These are phyloP conservation scores for Tupiocoris notatus DNA, from an alignment of 2,888 invertebrate genomes.

Conservation along the genomic window DNA sequence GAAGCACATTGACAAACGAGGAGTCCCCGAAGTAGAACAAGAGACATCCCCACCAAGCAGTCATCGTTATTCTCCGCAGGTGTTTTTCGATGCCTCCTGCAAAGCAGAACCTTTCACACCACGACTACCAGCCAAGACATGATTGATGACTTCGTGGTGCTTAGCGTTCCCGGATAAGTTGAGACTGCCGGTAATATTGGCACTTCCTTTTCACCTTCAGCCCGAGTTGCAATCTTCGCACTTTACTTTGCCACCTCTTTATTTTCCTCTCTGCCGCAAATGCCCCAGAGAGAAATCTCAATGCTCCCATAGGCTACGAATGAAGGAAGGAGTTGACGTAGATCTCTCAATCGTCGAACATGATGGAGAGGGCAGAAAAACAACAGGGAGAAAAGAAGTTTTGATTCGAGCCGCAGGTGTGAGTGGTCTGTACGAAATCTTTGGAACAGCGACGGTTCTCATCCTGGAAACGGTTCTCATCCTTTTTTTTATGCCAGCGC, in stretches of 20 bases:
- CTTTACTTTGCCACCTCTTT: background rate
- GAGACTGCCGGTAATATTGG: conserved; percentile 35
- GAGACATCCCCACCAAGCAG: conserved; percentile 6
- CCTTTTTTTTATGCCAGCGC: too few species aligned
- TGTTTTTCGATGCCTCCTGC: background rate
- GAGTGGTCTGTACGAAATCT: background rate
- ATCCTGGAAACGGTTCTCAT: too few species aligned
- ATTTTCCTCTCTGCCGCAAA: background rate
- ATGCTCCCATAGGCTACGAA: background rate
- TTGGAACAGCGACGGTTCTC: background rate
- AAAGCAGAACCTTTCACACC: background rate
- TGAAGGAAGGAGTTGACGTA: background rate
- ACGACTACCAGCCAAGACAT: conserved; percentile 6
- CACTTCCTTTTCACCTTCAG: conserved; percentile 22
- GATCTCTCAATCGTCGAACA: background rate
- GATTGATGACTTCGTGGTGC: conserved; percentile 39
- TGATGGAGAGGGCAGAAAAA: background rate
- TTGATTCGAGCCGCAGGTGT: background rate
- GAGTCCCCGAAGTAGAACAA: conserved; percentile 37
- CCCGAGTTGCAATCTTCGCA: background rate
- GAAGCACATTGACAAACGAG: conserved; percentile 41
- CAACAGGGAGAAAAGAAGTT: background rate
- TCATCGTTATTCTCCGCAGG: background rate
- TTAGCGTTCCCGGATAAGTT: conserved; percentile 35
- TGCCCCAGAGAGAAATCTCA: background rate